These are phyloP conservation scores for Embidobia sp. DNA, from an alignment of 2,888 invertebrate species.

Conservation along the genomic window DNA sequence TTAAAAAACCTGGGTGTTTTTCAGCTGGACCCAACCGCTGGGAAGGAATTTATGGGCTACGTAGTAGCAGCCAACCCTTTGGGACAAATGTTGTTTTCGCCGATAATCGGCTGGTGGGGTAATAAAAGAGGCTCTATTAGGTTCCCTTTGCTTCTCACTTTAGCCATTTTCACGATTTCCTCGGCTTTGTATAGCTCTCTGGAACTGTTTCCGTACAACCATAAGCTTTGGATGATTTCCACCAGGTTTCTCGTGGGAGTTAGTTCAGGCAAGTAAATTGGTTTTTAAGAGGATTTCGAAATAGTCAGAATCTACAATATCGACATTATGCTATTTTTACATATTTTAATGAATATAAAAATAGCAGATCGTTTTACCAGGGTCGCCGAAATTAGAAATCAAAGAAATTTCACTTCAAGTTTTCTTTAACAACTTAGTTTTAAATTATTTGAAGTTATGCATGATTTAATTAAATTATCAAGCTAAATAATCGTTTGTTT, in stretches of 20 bases:
- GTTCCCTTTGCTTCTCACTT: slow-evolving; percentile 87
- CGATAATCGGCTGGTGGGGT: slow-evolving; percentile 92
- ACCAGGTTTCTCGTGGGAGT: slow-evolving; percentile 92
- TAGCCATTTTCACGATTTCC: slow-evolving; percentile 88
- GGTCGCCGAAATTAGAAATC: no score
- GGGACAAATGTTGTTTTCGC: slow-evolving; percentile 93
- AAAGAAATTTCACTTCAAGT: no score
- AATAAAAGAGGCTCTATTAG: slow-evolving; percentile 89
- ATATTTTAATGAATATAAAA: no score
- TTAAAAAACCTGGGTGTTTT: no score
- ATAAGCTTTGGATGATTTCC: slow-evolving; percentile 88
- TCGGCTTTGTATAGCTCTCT: slow-evolving; percentile 89
- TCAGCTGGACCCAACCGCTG: slow-evolving; percentile 90
- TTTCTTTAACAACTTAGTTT: no score
- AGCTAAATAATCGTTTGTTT: no score
- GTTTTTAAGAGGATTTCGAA: no score
- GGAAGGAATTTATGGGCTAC: slow-evolving; percentile 91
- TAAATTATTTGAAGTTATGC: no score
- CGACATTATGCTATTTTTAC: no score
- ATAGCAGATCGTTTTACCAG: no score
- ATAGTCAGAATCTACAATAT: no score
- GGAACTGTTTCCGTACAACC: slow-evolving; percentile 86
- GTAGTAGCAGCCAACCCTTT: slow-evolving; percentile 93
- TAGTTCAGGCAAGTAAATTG: slow-evolving; percentile 87
- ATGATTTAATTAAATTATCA: no score